phyloP scores from a whole-genome alignment of 1,140 invertebrate species.

The Aphaenogaster ashmeadi region DNA sequence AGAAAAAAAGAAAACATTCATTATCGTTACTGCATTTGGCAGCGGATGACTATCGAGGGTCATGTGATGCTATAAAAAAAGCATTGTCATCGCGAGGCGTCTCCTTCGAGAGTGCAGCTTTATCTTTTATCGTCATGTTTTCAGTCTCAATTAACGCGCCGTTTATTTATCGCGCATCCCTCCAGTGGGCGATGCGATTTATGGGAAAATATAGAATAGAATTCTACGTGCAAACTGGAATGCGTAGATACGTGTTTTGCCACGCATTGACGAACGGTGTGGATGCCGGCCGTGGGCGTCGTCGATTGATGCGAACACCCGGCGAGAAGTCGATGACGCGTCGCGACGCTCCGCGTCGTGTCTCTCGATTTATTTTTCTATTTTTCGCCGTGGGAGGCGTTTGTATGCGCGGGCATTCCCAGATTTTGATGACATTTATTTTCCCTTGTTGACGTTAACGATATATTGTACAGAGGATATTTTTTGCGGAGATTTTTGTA shows the following conservation, averaged over 20 bases:
- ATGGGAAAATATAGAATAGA: background rate
- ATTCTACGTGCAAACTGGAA: constrained; percentile 57
- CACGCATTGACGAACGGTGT: background rate
- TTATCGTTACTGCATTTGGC: background rate
- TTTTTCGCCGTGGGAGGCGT: background rate
- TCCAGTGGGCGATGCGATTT: background rate
- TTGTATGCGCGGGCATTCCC: background rate
- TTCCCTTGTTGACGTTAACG: background rate
- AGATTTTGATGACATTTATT: constrained; percentile 29
- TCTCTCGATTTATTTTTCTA: constrained; percentile 8
- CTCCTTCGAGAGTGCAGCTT: background rate
- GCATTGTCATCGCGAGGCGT: no score
- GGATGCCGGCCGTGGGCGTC: background rate
- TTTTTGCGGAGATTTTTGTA: background rate
- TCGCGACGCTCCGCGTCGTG: background rate
- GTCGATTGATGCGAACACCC: background rate
- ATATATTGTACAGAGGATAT: background rate
- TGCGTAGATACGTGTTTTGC: constrained; percentile 15
- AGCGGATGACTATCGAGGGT: background rate
- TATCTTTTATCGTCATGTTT: constrained; percentile 5
- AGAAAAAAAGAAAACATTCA: background rate
- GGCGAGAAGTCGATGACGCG: constrained; percentile 30
- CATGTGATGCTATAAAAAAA: background rate
- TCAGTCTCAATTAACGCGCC: background rate
- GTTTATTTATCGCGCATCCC: background rate